These are phyloP conservation scores for Oeneis ivallda DNA, from an alignment of 2,888 invertebrate genomes.

Conservation along the genomic window DNA sequence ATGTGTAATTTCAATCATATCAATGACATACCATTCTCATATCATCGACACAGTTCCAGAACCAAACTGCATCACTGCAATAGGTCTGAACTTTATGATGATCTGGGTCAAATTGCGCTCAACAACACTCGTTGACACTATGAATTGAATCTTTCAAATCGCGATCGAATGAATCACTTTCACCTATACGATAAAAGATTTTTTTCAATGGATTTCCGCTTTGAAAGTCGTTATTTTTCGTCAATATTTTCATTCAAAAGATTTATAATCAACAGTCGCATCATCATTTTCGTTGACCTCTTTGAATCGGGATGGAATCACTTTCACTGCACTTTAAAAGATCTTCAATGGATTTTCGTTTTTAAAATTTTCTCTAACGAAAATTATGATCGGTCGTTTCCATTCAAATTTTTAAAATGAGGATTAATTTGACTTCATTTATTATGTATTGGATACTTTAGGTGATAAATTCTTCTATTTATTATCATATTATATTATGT, in stretches of 20 bases:
- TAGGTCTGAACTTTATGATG: slow-evolving; percentile 31
- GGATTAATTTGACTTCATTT: not conserved
- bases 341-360: not conserved
- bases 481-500: not conserved
- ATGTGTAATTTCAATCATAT: slow-evolving; percentile 14
- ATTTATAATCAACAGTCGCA: slow-evolving; percentile 1
- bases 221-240: not conserved
- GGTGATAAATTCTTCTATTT: not conserved
- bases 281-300: slow-evolving; percentile 2
- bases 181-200: slow-evolving; percentile 4
- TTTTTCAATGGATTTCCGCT: slow-evolving; percentile 14
- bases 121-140: slow-evolving; percentile 31
- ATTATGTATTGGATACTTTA: not conserved
- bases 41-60: slow-evolving; percentile 19
- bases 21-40: slow-evolving; percentile 11
- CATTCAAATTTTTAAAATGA: not conserved
- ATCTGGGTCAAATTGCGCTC: slow-evolving; percentile 37
- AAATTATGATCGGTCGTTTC: not conserved
- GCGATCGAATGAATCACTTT: slow-evolving; percentile 20
- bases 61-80: slow-evolving; percentile 28
- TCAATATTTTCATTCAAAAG: slow-evolving; percentile 10
- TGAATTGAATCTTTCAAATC: slow-evolving; percentile 28
- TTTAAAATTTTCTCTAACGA: slow-evolving; percentile 1
- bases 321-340: slow-evolving; percentile 11
- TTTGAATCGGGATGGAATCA: slow-evolving; percentile 6